Evolutionary conservation across 2,113 vertebrate species (phyloP).

Genomic region (Merops nubicus): DNA sequence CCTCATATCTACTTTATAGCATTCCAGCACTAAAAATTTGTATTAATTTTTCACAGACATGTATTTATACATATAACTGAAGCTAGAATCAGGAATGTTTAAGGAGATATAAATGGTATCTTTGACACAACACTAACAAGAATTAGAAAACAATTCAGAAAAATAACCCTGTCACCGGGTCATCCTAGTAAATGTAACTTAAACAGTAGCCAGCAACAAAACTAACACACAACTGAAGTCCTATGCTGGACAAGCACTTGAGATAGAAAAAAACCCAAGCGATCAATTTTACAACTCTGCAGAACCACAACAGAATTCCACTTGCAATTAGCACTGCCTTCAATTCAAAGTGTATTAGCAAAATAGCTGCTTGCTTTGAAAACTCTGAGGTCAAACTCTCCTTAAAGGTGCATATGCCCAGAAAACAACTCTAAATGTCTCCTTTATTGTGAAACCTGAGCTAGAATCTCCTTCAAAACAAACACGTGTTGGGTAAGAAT

Average conservation of each 20-base stretch:
- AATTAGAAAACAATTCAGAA: neutral
- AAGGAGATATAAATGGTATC: neutral
- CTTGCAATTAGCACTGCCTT: neutral
- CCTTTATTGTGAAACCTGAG: neutral
- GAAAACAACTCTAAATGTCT: neutral
- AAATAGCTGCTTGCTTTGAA: neutral
- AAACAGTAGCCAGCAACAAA: neutral
- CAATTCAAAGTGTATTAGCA: neutral
- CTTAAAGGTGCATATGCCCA: neutral
- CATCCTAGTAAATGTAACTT: neutral
- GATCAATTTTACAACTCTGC: neutral
- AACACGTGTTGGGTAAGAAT: neutral
- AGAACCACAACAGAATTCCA: neutral
- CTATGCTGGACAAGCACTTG: neutral
- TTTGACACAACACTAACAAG: neutral
- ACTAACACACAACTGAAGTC: neutral
- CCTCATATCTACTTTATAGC: neutral
- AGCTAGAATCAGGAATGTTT: neutral
- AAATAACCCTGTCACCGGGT: rapidly evolving
- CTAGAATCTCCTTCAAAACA: neutral
- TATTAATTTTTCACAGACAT: neutral
- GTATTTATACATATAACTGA: neutral
- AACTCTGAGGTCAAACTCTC: neutral
- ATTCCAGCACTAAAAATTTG: neutral
- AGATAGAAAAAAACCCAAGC: neutral